Percentiles rank a stretch among this genome's conserved stretches.
phyloP scores from a whole-genome alignment of 2,888 invertebrate genomes.

The Penaeus monodon region DNA sequence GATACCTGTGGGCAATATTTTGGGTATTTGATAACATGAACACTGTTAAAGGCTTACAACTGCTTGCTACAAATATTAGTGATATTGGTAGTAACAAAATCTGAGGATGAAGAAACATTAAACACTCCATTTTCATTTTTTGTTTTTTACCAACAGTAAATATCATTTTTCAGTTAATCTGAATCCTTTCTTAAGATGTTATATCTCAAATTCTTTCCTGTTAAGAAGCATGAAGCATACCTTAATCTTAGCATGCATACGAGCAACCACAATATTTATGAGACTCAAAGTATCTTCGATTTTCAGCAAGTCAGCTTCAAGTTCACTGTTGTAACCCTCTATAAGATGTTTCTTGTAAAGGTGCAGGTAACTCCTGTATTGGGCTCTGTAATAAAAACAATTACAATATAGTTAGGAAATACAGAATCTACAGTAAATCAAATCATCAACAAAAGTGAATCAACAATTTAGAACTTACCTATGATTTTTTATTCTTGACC shows the following conservation, averaged over 20 bases:
- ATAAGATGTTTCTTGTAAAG: conserved; percentile 80
- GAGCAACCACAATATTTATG: conserved; percentile 81
- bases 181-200: too few relatives aligned
- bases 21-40: too few relatives aligned
- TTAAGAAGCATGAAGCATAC: conserved; percentile 70
- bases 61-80: background rate
- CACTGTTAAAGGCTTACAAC: too few relatives aligned
- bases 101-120: too few relatives aligned
- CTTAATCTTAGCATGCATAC: conserved; percentile 84
- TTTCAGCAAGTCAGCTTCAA: conserved; percentile 80
- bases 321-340: conserved; percentile 81
- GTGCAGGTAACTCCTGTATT: conserved; percentile 79
- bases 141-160: too few relatives aligned
- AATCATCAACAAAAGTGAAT: background rate
- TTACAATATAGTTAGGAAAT: too few relatives aligned
- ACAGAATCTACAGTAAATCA: too few relatives aligned
- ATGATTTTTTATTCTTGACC: conserved; percentile 79
- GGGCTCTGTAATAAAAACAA: conserved; percentile 70
- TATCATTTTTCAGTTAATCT: too few relatives aligned
- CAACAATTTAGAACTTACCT: conserved; percentile 70
- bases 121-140: too few relatives aligned
- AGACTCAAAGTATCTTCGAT: conserved; percentile 82
- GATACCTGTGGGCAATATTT: conserved; percentile 38
- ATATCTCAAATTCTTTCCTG: background rate
- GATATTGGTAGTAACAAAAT: too few relatives aligned